Conservation (phyloP, 2,888 invertebrate species). For the Fissipunctia ypsillon region DNA sequence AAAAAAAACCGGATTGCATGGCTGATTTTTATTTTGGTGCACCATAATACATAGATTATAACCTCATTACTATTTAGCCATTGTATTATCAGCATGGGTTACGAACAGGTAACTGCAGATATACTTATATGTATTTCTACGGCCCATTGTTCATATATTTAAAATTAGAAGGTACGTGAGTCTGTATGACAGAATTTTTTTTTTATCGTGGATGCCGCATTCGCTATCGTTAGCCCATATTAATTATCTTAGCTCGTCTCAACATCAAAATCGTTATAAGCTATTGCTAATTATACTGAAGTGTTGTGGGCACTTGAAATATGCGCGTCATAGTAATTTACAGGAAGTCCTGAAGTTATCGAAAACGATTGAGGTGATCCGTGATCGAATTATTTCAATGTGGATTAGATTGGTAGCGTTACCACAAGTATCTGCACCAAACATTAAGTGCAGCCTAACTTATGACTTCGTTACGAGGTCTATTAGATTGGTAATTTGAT, state of each 20-base stretch:
- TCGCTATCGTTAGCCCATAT: constrained; percentile 13
- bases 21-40: constrained; percentile 22
- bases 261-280: constrained; percentile 32
- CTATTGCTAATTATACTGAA: constrained; percentile 16
- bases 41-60: constrained; percentile 22
- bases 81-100: constrained; percentile 57
- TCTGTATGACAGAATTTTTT: constrained; percentile 18
- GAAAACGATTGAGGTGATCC: constrained; percentile 19
- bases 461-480: background rate
- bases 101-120: constrained; percentile 50
- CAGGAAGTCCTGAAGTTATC: constrained; percentile 31
- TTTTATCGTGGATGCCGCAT: background rate
- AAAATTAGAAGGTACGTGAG: constrained; percentile 55
- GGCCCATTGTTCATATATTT: constrained; percentile 80
- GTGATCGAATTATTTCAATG: constrained; percentile 13
- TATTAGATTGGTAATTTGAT: background rate
- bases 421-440: background rate
- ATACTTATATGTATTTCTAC: constrained; percentile 72
- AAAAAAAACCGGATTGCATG: background rate
- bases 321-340: constrained; percentile 39
- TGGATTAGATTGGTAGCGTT: background rate
- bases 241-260: constrained; percentile 49
- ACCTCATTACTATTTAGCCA: constrained; percentile 49
- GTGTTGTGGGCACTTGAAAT: constrained; percentile 41
- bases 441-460: background rate